phyloP scores from a whole-genome alignment of 2,888 invertebrate species.

The Andrena praecox region DNA sequence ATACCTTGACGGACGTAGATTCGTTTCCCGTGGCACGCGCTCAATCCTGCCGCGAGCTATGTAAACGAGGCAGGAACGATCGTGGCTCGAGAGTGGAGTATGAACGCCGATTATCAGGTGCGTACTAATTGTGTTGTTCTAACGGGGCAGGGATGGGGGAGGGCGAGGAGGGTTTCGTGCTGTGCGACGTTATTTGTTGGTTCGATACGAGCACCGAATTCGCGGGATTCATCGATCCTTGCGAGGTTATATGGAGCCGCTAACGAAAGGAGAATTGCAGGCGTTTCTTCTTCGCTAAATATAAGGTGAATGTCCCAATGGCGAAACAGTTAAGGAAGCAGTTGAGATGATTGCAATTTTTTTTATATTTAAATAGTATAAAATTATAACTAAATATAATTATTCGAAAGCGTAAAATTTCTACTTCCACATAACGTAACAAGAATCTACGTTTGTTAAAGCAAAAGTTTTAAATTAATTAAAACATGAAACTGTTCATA shows the following conservation, averaged over 20 bases:
- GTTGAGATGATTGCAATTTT: too few relatives aligned
- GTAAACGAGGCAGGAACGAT: conserved; percentile 24
- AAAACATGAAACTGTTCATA: too few relatives aligned
- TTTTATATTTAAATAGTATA: too few relatives aligned
- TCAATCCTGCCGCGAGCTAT: not conserved
- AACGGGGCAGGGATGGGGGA: not conserved
- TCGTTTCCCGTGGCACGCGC: not conserved
- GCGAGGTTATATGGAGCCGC: not conserved
- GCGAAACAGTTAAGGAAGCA: too few relatives aligned
- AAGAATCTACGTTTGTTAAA: too few relatives aligned
- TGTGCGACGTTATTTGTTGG: not conserved
- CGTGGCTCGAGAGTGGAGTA: conserved; percentile 29
- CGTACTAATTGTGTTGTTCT: conserved; percentile 25
- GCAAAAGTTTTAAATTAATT: too few relatives aligned
- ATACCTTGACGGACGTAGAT: not conserved
- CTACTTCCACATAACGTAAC: too few relatives aligned
- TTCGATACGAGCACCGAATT: conserved; percentile 10
- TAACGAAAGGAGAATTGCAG: not conserved
- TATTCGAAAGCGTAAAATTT: too few relatives aligned
- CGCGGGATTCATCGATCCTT: not conserved
- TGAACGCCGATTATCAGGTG: conserved; percentile 56
- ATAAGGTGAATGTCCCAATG: too few relatives aligned
- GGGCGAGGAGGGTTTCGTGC: too few relatives aligned
- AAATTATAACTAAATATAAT: too few relatives aligned
- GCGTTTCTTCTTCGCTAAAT: too few relatives aligned